Conservation (phyloP, 2,888 invertebrate species). For the Hemicrepidius hirtus region DNA sequence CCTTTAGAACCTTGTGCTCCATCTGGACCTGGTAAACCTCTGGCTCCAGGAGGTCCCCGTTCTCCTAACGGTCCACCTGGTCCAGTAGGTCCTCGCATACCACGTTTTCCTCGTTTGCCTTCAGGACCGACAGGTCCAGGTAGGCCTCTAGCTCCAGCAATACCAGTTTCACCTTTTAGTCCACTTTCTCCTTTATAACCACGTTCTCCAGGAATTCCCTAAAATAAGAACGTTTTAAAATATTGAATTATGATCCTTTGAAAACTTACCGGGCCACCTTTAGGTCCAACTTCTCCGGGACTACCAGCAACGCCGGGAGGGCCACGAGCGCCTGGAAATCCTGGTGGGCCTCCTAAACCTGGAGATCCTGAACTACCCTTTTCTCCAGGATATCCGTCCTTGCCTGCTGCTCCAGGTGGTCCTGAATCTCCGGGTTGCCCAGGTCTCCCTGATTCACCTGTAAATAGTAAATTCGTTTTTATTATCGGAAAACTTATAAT, state of each 20-base stretch:
- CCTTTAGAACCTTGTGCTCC: slow-evolving; percentile 86
- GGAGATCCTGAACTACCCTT: slow-evolving; percentile 85
- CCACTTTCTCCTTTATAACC: slow-evolving; percentile 88
- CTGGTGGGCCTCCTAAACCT: slow-evolving; percentile 85
- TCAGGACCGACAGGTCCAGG: slow-evolving; percentile 85
- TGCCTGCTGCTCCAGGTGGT: slow-evolving; percentile 83
- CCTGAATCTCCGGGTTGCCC: slow-evolving; percentile 87
- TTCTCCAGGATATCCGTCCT: slow-evolving; percentile 87
- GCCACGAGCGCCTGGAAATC: slow-evolving; percentile 88
- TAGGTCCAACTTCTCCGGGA: slow-evolving; percentile 83
- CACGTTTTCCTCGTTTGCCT: slow-evolving; percentile 88
- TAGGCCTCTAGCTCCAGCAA: slow-evolving; percentile 83
- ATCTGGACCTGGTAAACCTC: slow-evolving; percentile 85
- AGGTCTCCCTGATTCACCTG: slow-evolving; percentile 85
- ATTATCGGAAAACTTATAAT: no score
- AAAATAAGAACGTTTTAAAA: no score
- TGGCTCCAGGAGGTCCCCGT: slow-evolving; percentile 78
- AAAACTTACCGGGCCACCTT: slow-evolving; percentile 81
- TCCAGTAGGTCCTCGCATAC: slow-evolving; percentile 85
- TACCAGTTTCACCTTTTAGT: slow-evolving; percentile 84
- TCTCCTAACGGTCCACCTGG: slow-evolving; percentile 84
- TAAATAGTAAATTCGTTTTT: not conserved
- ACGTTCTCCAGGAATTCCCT: slow-evolving; percentile 86
- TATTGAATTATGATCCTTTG: not conserved
- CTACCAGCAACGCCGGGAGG: slow-evolving; percentile 84